Evolutionary conservation across 2,113 vertebrate genomes (phyloP).

Genomic region (Zosterops japonicus): DNA sequence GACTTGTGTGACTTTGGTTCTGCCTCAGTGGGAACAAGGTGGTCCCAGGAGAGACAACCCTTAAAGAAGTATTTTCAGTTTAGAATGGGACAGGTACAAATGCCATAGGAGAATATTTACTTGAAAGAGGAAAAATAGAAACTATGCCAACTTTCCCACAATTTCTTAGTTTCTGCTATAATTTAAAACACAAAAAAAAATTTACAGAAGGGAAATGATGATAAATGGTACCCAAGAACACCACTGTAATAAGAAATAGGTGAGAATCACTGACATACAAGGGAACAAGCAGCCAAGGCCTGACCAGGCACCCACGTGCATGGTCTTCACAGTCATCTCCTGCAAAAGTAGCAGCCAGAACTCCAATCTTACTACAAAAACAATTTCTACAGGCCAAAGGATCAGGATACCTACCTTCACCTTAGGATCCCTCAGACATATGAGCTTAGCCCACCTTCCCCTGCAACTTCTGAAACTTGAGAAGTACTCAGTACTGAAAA

Average conservation of each 20-base stretch:
- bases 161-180: neutral
- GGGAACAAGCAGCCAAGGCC: neutral
- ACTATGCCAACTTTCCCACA: neutral
- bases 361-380: neutral
- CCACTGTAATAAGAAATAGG: neutral
- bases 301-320: fast-evolving
- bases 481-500: neutral
- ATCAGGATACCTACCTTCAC: neutral
- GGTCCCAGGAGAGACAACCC: neutral
- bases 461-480: neutral
- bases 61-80: neutral
- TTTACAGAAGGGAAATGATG: neutral
- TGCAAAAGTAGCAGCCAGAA: neutral
- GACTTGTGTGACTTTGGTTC: neutral
- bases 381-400: neutral
- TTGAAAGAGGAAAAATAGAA: neutral
- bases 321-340: neutral
- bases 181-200: neutral
- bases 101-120: neutral
- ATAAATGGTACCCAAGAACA: neutral
- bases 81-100: neutral
- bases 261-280: neutral
- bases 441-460: neutral
- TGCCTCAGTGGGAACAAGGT: neutral
- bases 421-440: neutral